phyloP scores from a whole-genome alignment of 64 coral and sea anemone species.

The Montipora capricornis region DNA sequence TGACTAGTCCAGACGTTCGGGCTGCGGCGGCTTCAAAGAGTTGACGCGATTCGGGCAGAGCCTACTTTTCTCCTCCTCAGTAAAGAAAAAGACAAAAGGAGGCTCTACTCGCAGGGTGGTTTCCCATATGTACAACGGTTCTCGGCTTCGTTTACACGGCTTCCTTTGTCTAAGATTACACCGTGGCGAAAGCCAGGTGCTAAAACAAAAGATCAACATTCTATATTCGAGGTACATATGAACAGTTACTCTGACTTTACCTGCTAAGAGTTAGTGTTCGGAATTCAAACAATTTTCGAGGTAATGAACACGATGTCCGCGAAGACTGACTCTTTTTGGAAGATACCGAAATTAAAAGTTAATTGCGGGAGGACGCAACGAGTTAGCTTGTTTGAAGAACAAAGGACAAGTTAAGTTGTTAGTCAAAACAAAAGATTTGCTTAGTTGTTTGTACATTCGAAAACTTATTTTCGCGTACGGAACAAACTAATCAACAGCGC shows the following conservation, averaged over 20 bases:
- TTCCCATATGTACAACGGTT: background rate
- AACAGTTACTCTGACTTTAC: background rate
- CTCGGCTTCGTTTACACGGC: background rate
- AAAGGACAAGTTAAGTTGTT: background rate
- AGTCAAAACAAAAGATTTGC: background rate
- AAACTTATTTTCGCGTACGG: background rate
- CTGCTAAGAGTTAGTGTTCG: no score
- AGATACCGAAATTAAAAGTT: background rate
- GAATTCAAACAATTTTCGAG: background rate
- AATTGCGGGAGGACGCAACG: background rate
- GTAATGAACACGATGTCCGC: background rate
- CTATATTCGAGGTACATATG: background rate
- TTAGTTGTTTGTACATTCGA: background rate
- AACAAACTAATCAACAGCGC: background rate
- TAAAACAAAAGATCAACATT: background rate
- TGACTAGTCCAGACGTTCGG: no score
- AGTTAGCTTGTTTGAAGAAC: background rate
- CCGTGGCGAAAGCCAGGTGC: background rate
- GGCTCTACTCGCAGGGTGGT: no score
- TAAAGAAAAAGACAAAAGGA: no score
- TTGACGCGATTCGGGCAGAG: no score
- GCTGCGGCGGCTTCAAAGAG: no score
- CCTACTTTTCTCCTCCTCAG: no score
- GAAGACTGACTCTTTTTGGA: background rate
- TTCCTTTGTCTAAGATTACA: background rate